Evolutionary conservation across 2,113 vertebrate species (phyloP).

Genomic region (Sander lucioperca): DNA sequence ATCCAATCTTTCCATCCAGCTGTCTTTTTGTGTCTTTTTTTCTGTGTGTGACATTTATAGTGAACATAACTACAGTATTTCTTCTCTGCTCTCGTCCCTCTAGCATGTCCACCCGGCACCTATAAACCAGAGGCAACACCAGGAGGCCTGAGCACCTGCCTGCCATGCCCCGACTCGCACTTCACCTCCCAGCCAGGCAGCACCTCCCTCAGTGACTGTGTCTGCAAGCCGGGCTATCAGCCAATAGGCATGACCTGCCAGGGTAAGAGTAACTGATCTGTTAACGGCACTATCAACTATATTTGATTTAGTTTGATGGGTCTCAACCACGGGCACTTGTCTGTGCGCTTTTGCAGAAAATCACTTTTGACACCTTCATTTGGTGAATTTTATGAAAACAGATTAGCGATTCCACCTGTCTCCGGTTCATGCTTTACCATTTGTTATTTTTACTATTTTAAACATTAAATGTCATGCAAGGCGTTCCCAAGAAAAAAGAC

Average conservation of each 20-base stretch:
- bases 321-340: not conserved
- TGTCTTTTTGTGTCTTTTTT: conserved; percentile 14
- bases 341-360: not conserved
- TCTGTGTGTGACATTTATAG: not conserved
- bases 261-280: conserved; percentile 77
- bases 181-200: conserved; percentile 93
- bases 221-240: conserved; percentile 89
- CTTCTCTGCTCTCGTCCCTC: not conserved
- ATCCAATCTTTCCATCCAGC: conserved; percentile 16
- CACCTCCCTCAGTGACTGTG: conserved; percentile 89
- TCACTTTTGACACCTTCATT: not conserved
- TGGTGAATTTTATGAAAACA: not conserved
- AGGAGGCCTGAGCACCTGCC: conserved; percentile 91
- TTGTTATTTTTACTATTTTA: not conserved
- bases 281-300: not conserved
- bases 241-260: conserved; percentile 87
- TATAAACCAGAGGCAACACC: conserved; percentile 93
- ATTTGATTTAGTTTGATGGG: not conserved
- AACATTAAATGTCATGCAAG: not conserved
- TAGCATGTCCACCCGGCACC: conserved; percentile 94
- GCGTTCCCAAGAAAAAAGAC: not conserved
- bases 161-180: conserved; percentile 88
- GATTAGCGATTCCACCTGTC: no score
- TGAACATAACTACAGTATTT: not conserved
- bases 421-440: not conserved